These are phyloP conservation scores for Fopius arisanus DNA, from an alignment of 1,140 invertebrate genomes.

Conservation along the genomic window DNA sequence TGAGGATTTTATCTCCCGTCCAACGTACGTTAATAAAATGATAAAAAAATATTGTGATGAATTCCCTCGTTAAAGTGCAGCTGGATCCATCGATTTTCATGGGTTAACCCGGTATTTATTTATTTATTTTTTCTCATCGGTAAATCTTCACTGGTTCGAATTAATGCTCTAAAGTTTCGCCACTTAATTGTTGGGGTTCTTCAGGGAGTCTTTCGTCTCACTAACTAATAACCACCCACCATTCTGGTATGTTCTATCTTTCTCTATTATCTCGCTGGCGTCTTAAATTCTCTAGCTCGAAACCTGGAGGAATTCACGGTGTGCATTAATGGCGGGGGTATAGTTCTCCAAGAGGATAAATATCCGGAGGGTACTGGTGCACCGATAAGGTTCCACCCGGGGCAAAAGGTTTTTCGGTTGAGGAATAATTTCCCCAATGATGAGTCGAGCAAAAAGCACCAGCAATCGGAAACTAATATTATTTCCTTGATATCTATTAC, in stretches of 20 bases:
- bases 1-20: background rate
- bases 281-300: background rate
- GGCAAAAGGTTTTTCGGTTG: background rate
- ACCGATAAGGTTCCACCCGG: background rate
- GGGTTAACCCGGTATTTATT: background rate
- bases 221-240: slow-evolving; percentile 8
- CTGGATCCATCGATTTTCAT: background rate
- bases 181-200: slow-evolving; percentile 13
- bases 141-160: slow-evolving; percentile 1
- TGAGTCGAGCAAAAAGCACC: too few species aligned
- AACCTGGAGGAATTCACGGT: background rate
- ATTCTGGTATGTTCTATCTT: background rate
- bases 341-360: background rate
- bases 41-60: background rate
- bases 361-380: too few species aligned
- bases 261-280: background rate
- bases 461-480: too few species aligned
- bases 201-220: slow-evolving; percentile 18
- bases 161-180: slow-evolving; percentile 2
- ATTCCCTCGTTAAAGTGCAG: background rate
- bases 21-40: background rate
- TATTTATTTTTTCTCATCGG: background rate
- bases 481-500: too few species aligned
- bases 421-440: too few species aligned
- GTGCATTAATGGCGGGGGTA: background rate